Evolutionary conservation across 2,888 invertebrate species (phyloP).

Genomic region (Agonopterix subpropinquella): DNA sequence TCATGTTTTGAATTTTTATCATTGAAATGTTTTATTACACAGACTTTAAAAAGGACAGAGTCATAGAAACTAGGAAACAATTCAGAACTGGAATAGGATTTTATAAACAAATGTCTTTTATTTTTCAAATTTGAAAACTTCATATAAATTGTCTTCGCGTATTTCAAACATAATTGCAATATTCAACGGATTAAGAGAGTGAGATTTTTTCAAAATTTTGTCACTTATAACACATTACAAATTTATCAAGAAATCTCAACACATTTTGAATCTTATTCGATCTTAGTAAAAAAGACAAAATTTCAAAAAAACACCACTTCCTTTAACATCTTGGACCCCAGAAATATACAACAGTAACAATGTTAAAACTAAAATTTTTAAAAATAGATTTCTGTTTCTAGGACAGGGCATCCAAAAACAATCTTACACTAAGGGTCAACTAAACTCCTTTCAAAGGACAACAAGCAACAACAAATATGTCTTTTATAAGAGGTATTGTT

Average conservation of each 20-base stretch:
- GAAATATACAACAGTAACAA: slow-evolving; percentile 54
- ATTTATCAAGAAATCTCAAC: neutral
- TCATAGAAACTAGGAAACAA: too few species aligned
- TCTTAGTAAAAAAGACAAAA: neutral
- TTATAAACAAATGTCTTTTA: too few species aligned
- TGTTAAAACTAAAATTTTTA: slow-evolving; percentile 56
- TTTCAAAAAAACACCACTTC: slow-evolving; percentile 3
- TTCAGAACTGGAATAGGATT: neutral
- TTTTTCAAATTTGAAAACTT: too few species aligned
- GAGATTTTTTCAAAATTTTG: neutral
- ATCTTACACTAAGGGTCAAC: slow-evolving; percentile 32
- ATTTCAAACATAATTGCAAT: too few species aligned
- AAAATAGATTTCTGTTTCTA: slow-evolving; percentile 53
- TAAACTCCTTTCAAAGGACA: slow-evolving; percentile 69
- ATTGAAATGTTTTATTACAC: too few species aligned
- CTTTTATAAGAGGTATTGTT: slow-evolving; percentile 59
- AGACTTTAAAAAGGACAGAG: too few species aligned
- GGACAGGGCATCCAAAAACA: slow-evolving; percentile 29
- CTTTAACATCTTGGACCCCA: slow-evolving; percentile 58
- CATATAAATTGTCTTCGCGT: too few species aligned
- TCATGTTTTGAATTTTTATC: too few species aligned
- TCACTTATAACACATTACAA: neutral
- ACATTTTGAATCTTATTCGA: too few species aligned
- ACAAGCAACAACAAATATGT: slow-evolving; percentile 66
- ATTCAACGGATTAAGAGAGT: too few species aligned